These are phyloP conservation scores for Harmothoe impar DNA, from an alignment of 2,888 invertebrate genomes.

Conservation along the genomic window DNA sequence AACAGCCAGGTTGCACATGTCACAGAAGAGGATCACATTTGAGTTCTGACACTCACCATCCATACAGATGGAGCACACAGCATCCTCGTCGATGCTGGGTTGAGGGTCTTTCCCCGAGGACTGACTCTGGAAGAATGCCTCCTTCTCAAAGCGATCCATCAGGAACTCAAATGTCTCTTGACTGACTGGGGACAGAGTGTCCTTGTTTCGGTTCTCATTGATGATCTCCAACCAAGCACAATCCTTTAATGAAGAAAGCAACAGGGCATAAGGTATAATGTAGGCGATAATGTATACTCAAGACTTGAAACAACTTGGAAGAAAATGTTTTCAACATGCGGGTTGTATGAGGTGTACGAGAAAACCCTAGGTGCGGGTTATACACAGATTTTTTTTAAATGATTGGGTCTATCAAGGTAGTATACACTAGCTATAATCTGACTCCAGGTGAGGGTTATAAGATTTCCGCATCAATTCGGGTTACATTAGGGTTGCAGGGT, in stretches of 20 bases:
- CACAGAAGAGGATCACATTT: constrained; percentile 99
- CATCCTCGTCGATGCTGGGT: constrained; percentile 95
- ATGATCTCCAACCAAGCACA: constrained; percentile 95
- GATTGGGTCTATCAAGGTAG: too few relatives aligned
- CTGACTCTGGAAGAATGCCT: constrained; percentile 86
- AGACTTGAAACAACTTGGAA: too few relatives aligned
- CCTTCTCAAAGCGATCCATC: constrained; percentile 98
- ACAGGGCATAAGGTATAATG: neutral
- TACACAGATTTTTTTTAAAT: too few relatives aligned
- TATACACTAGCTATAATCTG: too few relatives aligned
- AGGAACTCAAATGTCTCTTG: constrained; percentile 96
- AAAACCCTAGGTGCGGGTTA: too few relatives aligned
- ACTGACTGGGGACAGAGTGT: constrained; percentile 88
- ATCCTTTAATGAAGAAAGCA: constrained; percentile 85
- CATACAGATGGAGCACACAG: constrained; percentile 99
- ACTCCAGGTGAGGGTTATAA: too few relatives aligned
- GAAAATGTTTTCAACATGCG: too few relatives aligned
- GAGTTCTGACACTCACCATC: constrained; percentile 99
- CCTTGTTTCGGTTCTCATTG: constrained; percentile 90
- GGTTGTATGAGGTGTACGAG: too few relatives aligned
- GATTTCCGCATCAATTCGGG: too few relatives aligned
- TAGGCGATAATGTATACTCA: constrained; percentile 40
- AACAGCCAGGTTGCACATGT: constrained; percentile 99
- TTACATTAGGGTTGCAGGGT: too few relatives aligned
- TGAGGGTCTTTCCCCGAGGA: constrained; percentile 85